Evolutionary conservation across 2,797 vertebrate species (phyloP).

Genomic region (Enteromius viviparus): DNA sequence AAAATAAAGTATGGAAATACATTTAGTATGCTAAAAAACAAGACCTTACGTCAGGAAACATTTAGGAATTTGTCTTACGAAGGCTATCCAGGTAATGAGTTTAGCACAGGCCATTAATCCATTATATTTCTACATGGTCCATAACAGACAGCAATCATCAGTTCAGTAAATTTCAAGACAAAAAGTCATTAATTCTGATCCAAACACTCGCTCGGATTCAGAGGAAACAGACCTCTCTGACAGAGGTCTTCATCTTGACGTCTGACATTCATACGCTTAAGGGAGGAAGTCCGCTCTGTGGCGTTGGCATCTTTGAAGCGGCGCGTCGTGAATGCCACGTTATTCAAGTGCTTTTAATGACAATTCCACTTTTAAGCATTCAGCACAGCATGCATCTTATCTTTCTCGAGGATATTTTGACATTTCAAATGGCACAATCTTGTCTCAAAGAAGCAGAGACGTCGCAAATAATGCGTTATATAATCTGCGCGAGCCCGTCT

Average conservation of each 20-base stretch:
- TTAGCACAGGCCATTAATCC: constrained; percentile 33
- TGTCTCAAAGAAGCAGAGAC: constrained; percentile 40
- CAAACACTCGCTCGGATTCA: constrained; percentile 33
- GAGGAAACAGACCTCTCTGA: constrained; percentile 18
- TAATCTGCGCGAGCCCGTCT: constrained; percentile 25
- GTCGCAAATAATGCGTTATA: constrained; percentile 35
- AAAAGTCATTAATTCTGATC: constrained; percentile 42
- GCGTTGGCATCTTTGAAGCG: constrained; percentile 36
- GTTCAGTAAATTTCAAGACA: constrained; percentile 41
- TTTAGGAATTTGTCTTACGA: constrained; percentile 6
- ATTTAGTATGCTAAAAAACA: constrained; percentile 27
- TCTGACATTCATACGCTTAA: constrained; percentile 45
- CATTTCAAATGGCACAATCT: constrained; percentile 38
- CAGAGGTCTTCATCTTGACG: constrained; percentile 30
- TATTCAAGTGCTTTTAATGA: constrained; percentile 30
- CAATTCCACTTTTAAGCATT: constrained; percentile 38
- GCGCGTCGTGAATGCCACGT: constrained; percentile 39
- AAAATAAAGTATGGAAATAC: neutral
- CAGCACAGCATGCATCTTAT: constrained; percentile 25
- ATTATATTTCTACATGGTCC: constrained; percentile 35
- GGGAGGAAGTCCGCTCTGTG: constrained; percentile 7
- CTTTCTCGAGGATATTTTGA: constrained; percentile 37
- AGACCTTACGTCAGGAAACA: constrained; percentile 7
- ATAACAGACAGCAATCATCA: constrained; percentile 30
- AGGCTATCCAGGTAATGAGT: constrained; percentile 14